Evolutionary conservation across 2,113 vertebrate genomes (phyloP).

Genomic region (Paramormyrops kingsleyae): DNA sequence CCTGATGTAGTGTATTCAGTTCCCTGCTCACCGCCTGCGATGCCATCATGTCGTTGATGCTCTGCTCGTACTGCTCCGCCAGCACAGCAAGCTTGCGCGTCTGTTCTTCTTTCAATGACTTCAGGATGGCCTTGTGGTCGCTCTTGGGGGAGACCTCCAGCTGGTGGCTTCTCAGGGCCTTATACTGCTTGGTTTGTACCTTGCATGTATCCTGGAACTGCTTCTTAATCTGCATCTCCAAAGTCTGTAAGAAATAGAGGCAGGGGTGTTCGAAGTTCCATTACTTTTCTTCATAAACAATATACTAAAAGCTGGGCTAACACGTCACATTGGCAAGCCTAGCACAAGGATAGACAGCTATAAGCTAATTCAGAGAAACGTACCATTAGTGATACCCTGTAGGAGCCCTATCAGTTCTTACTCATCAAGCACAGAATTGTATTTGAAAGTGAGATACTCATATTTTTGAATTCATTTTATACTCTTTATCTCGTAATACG

Average conservation of each 20-base stretch:
- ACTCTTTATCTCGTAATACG: background rate
- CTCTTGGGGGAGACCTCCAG: constrained; percentile 97
- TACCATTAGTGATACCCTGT: background rate
- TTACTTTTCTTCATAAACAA: background rate
- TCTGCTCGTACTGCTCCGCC: constrained; percentile 98
- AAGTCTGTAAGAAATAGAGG: constrained; percentile 59
- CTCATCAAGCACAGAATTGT: background rate
- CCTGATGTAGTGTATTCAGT: background rate
- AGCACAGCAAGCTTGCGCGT: constrained; percentile 96
- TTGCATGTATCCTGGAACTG: constrained; percentile 99
- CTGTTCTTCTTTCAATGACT: constrained; percentile 97
- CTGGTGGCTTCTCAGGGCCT: constrained; percentile 98
- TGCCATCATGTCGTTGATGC: constrained; percentile 99
- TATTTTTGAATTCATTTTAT: background rate
- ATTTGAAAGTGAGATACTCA: background rate
- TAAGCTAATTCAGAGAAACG: background rate
- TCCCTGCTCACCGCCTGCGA: constrained; percentile 76
- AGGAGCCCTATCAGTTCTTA: background rate
- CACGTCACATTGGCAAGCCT: background rate
- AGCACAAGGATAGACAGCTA: background rate
- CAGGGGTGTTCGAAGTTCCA: background rate
- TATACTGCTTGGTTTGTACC: constrained; percentile 99
- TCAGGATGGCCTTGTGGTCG: constrained; percentile 96
- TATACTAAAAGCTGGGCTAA: background rate
- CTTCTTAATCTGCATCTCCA: constrained; percentile 99